Evolutionary conservation across 2,113 vertebrate genomes (phyloP), one percentile per base, ranked within the genome.

Genomic region (Ivindomyrus marchei): DNA sequence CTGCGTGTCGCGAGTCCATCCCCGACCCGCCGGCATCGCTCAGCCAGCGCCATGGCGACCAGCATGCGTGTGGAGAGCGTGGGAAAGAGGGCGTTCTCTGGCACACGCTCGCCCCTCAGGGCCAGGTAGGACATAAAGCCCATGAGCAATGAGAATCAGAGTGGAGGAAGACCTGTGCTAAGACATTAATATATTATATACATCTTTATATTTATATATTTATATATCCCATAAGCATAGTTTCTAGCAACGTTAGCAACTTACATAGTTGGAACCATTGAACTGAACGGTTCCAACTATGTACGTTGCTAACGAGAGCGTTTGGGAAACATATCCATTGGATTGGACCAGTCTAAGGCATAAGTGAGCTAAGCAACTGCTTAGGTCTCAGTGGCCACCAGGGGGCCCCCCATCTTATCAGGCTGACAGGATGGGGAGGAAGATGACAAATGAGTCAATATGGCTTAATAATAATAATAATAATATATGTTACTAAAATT

Each of bases 1-100:
- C 87, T 95, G 24, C 85, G 94, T 83, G 93, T 93, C 85, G 94
- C 93, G 19, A 96, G 95, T 88, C 95, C 94, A 0, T 96, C 96
- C 88, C 95, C 95, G 11, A 92, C 91, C 83, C 93, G 94, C 74
- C 94, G 94, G 0, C 93, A 93, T 66, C 93, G 95, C 49, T 95
- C 95, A 0, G 93, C 92, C 90, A 96, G 96, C 93, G 90, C 91
- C 7, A 89, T 90, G 39, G 6, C 90, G 6, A 62, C 88, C 80
- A 74, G 80, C 62, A 24, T 70, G 87, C 17, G 56, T 45, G 7
- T 74, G 17, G 86, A 42, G 3, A 45, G 11, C 9, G 52, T 90
- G 50, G 93, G 92, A 46, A 93, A 91, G 88, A 94, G 93, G 89
- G 62, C 93, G 13, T 52, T 90, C 90, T 95, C 95, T 49, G 92